Evolutionary conservation across 1,140 invertebrate species (phyloP).

Genomic region (Micrasema minimum): DNA sequence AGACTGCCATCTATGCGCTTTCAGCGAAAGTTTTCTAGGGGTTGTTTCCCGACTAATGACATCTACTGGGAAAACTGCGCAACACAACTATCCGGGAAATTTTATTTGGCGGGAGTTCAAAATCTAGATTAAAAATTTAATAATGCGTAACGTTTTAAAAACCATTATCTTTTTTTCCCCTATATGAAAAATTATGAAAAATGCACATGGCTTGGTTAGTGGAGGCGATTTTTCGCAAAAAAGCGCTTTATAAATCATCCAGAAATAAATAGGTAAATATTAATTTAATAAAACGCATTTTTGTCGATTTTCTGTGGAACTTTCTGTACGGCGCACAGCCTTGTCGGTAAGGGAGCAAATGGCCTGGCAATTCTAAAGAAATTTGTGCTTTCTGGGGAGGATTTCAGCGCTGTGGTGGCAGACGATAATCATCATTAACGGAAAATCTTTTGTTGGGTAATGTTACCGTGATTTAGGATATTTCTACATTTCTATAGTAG

Average conservation of each 20-base stretch:
- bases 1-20: conserved; percentile 34
- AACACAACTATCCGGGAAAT: not conserved
- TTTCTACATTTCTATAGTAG: too few relatives aligned
- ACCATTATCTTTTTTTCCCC: too few relatives aligned
- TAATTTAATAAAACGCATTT: too few relatives aligned
- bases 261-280: too few relatives aligned
- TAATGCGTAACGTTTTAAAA: too few relatives aligned
- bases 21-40: conserved; percentile 39
- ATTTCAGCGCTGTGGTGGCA: conserved; percentile 6
- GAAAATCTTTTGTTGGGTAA: conserved; percentile 14
- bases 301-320: conserved; percentile 38
- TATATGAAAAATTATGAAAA: too few relatives aligned
- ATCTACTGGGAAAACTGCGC: conserved; percentile 24
- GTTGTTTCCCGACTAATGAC: conserved; percentile 32
- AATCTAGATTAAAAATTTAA: too few relatives aligned
- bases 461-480: conserved; percentile 17
- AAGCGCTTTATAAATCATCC: too few relatives aligned
- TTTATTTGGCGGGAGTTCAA: conserved; percentile 25
- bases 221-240: too few relatives aligned
- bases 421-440: conserved; percentile 26
- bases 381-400: conserved; percentile 16
- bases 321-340: not conserved
- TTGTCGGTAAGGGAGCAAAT: conserved; percentile 14
- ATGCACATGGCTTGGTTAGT: too few relatives aligned
- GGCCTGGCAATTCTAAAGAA: conserved; percentile 31